Percentiles rank a stretch among this genome's conserved stretches.
Evolutionary conservation across 23 tunicate species (phyloP).

Genomic region (Styela plicata): DNA sequence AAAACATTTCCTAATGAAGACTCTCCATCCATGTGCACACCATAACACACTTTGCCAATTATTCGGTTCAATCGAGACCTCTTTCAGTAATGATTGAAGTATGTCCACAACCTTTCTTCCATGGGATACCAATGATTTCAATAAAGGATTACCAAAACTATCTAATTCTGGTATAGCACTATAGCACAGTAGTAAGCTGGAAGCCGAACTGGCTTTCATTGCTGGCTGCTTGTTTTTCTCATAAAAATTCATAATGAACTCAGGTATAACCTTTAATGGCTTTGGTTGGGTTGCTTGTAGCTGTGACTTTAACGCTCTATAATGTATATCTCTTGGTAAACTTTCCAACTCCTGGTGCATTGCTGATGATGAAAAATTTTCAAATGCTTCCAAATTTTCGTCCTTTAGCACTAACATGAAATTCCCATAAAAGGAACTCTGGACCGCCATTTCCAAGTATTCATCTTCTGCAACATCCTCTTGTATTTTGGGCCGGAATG

Average conservation of each 20-base stretch:
- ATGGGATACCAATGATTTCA: conserved; percentile 27
- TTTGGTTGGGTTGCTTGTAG: conserved; percentile 21
- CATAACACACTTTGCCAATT: conserved; percentile 51
- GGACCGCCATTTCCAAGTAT: conserved; percentile 31
- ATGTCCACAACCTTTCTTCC: conserved; percentile 50
- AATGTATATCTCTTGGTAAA: conserved; percentile 69
- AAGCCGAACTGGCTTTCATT: conserved; percentile 42
- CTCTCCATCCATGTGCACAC: conserved; percentile 44
- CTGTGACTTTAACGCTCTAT: conserved; percentile 51
- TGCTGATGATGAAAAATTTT: conserved; percentile 41
- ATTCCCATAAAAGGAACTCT: conserved; percentile 14
- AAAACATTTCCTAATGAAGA: conserved; percentile 47
- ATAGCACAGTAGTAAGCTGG: conserved; percentile 43
- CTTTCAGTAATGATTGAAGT: conserved; percentile 59
- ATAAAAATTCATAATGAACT: conserved; percentile 42
- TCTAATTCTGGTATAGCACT: conserved; percentile 17
- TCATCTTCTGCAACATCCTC: conserved; percentile 26
- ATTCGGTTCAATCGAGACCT: conserved; percentile 68
- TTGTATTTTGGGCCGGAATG: conserved; percentile 29
- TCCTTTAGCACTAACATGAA: conserved; percentile 5
- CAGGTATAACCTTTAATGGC: conserved; percentile 31
- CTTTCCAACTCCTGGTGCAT: conserved; percentile 41
- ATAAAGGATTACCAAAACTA: conserved; percentile 8
- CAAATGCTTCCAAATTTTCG: neutral
- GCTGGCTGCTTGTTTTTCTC: conserved; percentile 69